phyloP scores from a whole-genome alignment of 2,797 vertebrate genomes.

The Macrochelys suwanniensis region DNA sequence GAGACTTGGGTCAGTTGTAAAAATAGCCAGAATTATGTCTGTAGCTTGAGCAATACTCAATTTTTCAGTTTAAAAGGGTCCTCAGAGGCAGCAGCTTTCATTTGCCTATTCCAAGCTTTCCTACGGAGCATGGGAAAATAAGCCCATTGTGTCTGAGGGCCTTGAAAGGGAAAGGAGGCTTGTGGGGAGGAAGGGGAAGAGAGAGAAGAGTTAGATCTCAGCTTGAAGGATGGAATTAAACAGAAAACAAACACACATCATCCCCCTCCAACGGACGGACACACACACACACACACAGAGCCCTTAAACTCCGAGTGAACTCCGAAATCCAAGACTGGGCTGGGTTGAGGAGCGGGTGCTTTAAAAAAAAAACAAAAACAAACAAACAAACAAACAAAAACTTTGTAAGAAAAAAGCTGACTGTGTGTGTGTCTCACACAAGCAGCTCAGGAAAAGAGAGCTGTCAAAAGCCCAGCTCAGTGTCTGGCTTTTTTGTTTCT shows the following conservation, averaged over 20 bases:
- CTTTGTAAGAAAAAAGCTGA: slow-evolving; percentile 19
- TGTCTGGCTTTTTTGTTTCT: slow-evolving; percentile 73
- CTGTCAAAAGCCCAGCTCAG: slow-evolving; percentile 60
- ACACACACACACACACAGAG: neutral
- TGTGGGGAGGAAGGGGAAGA: neutral
- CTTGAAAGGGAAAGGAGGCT: slow-evolving; percentile 72
- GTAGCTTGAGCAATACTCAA: slow-evolving; percentile 39
- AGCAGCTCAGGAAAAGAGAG: slow-evolving; percentile 44
- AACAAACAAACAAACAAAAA: too few species aligned
- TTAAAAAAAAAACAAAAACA: neutral
- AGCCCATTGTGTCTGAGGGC: slow-evolving; percentile 63
- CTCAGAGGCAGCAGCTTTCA: slow-evolving; percentile 61
- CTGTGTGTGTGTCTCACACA: neutral
- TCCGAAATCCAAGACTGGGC: neutral
- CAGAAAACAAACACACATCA: neutral
- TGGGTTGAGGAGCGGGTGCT: neutral
- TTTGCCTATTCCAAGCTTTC: neutral
- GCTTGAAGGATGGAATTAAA: slow-evolving; percentile 49
- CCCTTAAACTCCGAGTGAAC: slow-evolving; percentile 56
- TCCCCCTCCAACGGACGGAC: slow-evolving; percentile 17
- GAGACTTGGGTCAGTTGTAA: slow-evolving; percentile 57
- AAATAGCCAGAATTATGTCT: slow-evolving; percentile 58
- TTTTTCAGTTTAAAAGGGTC: slow-evolving; percentile 59
- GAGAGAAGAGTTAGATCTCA: slow-evolving; percentile 25
- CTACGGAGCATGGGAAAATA: slow-evolving; percentile 54